These are phyloP conservation scores for Tapirus terrestris DNA, from an alignment of 2,113 vertebrate species.

Conservation along the genomic window DNA sequence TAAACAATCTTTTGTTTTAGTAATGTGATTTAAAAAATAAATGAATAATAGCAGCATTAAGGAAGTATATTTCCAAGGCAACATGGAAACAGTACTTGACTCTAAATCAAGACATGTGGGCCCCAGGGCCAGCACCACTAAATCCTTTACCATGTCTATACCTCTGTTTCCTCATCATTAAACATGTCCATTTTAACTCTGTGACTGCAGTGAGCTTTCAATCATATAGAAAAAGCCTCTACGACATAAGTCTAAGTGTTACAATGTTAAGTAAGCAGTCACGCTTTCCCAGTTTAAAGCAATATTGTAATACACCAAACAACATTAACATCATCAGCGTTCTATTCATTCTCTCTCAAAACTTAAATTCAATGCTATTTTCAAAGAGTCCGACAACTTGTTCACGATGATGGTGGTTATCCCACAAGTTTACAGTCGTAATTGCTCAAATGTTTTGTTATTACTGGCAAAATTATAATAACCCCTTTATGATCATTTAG, in stretches of 20 bases:
- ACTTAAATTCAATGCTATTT: constrained; percentile 10
- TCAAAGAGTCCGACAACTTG: background rate
- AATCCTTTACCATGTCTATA: background rate
- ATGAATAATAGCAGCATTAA: background rate
- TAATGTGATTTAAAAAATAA: background rate
- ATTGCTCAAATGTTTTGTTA: constrained; percentile 22
- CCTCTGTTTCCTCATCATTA: background rate
- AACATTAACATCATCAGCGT: background rate
- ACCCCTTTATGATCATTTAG: constrained; percentile 16
- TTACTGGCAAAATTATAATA: constrained; percentile 15
- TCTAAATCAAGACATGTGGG: background rate
- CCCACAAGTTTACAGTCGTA: constrained; percentile 1
- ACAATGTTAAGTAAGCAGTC: background rate
- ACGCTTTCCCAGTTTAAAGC: background rate
- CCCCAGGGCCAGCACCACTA: background rate
- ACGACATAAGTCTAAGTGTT: background rate
- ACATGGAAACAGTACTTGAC: background rate
- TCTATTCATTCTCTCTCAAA: constrained; percentile 6
- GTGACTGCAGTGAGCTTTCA: background rate
- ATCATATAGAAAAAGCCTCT: background rate
- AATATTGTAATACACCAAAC: background rate
- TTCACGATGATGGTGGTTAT: constrained; percentile 2
- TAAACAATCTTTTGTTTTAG: background rate
- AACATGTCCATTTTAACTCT: background rate
- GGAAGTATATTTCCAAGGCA: background rate